Evolutionary conservation across 2,888 invertebrate genomes (phyloP).

Genomic region (Zootermopsis nevadensis): DNA sequence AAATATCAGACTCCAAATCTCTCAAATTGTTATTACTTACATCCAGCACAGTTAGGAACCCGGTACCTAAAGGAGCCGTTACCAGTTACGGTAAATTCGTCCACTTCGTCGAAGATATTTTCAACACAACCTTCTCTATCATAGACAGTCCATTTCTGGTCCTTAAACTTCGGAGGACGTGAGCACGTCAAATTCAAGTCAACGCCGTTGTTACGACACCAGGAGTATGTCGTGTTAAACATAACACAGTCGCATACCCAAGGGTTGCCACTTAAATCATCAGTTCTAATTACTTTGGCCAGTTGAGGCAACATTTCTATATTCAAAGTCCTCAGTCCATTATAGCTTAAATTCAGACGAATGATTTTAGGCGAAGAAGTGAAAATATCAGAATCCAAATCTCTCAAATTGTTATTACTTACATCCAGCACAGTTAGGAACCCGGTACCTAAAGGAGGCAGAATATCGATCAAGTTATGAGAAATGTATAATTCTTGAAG

Average conservation of each 20-base stretch:
- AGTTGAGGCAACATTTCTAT: not conserved
- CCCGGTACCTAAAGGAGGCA: not conserved
- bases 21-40: not conserved
- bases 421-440: not conserved
- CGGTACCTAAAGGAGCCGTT: too few relatives aligned
- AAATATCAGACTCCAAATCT: not conserved
- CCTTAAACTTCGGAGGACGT: not conserved
- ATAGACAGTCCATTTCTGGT: not conserved
- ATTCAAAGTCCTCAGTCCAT: not conserved
- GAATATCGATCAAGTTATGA: not conserved
- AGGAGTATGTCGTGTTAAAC: not conserved
- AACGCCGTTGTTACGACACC: not conserved
- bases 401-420: not conserved
- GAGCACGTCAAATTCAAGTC: not conserved
- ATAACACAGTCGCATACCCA: not conserved
- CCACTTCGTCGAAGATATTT: not conserved
- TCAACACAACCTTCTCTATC: not conserved
- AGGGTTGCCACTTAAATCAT: not conserved
- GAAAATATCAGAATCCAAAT: not conserved
- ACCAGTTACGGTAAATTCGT: not conserved
- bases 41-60: not conserved
- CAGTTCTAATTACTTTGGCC: not conserved
- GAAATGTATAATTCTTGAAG: not conserved
- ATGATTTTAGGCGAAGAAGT: not conserved
- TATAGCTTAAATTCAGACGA: not conserved